These are phyloP conservation scores for Patiria pectinifera DNA, from an alignment of 53 echinoderm and acorn worm species.

Conservation along the genomic window DNA sequence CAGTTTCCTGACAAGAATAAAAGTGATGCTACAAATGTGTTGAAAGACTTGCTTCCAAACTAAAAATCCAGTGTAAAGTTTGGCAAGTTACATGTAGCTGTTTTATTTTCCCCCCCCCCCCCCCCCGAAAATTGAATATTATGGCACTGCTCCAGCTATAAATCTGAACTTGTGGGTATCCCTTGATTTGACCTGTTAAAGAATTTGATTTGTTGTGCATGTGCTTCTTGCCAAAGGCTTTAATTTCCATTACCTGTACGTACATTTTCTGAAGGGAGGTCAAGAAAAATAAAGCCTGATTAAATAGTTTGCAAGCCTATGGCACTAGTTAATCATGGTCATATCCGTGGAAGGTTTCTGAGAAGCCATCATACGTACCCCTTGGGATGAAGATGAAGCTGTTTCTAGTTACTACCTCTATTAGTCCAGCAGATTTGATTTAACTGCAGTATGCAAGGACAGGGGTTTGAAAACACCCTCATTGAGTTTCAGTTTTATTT, in stretches of 20 bases:
- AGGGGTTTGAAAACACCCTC: background rate
- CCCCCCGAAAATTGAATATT: too few species aligned
- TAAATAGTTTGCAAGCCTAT: conserved; percentile 11
- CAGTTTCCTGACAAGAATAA: too few species aligned
- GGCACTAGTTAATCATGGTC: background rate
- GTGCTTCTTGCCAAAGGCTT: background rate
- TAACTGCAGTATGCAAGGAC: background rate
- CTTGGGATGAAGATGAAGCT: background rate
- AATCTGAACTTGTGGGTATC: conserved; percentile 1
- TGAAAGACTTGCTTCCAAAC: background rate
- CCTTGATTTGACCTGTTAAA: background rate
- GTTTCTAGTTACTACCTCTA: too few species aligned
- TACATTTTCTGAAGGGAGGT: background rate
- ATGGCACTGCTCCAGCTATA: background rate
- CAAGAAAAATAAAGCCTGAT: background rate
- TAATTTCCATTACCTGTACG: background rate
- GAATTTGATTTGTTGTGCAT: background rate
- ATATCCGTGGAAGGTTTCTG: background rate
- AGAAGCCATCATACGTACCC: background rate
- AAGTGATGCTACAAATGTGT: background rate
- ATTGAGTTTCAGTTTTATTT: too few species aligned
- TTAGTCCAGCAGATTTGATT: too few species aligned
- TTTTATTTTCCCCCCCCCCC: too few species aligned
- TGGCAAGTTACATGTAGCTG: too few species aligned
- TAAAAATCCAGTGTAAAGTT: background rate